Conservation (phyloP, 2,113 vertebrate genomes). For the Oncorhynchus mykiss region DNA sequence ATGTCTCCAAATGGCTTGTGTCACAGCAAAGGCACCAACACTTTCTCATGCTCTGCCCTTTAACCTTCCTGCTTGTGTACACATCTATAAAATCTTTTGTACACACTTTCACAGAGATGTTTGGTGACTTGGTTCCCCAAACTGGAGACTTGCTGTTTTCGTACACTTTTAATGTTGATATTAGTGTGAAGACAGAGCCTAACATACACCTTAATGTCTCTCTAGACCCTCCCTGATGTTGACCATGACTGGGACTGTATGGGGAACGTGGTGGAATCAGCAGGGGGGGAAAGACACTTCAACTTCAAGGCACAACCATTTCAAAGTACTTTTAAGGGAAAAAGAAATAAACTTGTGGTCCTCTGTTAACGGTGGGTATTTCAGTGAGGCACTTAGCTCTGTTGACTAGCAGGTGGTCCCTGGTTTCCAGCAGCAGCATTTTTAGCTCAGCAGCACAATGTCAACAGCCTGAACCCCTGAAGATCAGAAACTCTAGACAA, state of each 20-base stretch:
- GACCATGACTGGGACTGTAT: background rate
- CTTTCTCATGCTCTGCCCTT: background rate
- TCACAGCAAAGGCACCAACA: background rate
- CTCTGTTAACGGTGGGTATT: background rate
- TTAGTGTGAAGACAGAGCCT: background rate
- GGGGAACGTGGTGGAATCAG: background rate
- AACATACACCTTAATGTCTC: background rate
- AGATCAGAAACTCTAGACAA: background rate
- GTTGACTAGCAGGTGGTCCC: conserved; percentile 16
- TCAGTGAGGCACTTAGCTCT: conserved; percentile 4
- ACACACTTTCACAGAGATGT: background rate
- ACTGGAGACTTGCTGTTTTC: conserved; percentile 3
- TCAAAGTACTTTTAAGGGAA: conserved; percentile 9
- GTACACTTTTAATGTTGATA: conserved; percentile 6
- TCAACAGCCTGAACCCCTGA: background rate
- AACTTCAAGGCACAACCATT: background rate
- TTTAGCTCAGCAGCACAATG: background rate
- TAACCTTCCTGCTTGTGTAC: conserved; percentile 6
- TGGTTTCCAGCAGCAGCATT: conserved; percentile 7
- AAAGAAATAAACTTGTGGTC: conserved; percentile 6
- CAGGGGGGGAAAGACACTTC: background rate
- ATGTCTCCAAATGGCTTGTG: conserved; percentile 10
- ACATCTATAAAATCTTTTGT: conserved; percentile 3
- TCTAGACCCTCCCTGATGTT: background rate
- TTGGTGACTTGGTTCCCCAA: background rate